phyloP scores from a whole-genome alignment of 2,113 vertebrate genomes.

The Charina bottae region DNA sequence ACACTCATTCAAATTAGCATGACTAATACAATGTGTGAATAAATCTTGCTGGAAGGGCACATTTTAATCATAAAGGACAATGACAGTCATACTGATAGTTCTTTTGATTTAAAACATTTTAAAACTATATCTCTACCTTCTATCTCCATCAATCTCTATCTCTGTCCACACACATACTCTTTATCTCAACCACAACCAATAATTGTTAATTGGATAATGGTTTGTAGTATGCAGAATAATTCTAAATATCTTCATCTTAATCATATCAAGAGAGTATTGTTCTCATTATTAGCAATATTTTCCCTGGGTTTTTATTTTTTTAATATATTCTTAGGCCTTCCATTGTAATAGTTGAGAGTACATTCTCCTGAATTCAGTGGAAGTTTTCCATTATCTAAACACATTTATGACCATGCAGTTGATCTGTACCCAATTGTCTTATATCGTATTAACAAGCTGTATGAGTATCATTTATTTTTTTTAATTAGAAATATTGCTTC shows the following conservation, averaged over 20 bases:
- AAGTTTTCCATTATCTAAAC: background rate
- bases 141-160: background rate
- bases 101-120: background rate
- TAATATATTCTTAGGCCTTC: background rate
- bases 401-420: background rate
- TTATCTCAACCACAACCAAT: background rate
- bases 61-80: background rate
- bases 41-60: background rate
- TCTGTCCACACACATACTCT: background rate
- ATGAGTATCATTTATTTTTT: background rate
- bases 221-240: background rate
- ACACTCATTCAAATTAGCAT: fast-evolving
- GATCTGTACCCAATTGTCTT: background rate
- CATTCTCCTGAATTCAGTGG: background rate
- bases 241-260: background rate
- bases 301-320: background rate
- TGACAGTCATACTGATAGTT: fast-evolving
- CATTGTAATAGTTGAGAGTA: background rate
- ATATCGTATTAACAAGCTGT: background rate
- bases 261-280: background rate
- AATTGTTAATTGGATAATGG: background rate
- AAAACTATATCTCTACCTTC: fast-evolving
- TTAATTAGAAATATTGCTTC: background rate
- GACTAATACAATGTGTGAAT: background rate
- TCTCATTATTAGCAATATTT: background rate